Evolutionary conservation across 2,888 invertebrate genomes (phyloP).

Genomic region (Holacanthella duospinosa): DNA sequence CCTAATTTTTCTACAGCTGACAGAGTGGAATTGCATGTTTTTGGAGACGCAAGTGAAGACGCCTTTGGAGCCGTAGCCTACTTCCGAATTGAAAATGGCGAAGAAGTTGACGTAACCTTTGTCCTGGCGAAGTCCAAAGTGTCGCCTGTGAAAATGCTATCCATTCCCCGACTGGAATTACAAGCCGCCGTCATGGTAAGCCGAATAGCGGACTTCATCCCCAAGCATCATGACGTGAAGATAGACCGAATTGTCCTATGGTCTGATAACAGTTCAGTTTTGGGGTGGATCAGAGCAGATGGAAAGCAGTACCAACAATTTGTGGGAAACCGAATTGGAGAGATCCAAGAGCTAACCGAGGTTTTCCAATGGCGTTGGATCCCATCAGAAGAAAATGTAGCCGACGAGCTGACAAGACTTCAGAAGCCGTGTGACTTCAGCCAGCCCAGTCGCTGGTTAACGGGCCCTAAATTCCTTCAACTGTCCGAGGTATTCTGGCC

Average conservation of each 20-base stretch:
- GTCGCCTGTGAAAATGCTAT: not conserved
- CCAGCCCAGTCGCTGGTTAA: constrained; percentile 21
- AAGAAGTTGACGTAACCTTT: not conserved
- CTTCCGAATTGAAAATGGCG: not conserved
- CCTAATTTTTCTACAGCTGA: not conserved
- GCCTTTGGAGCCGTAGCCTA: constrained; percentile 1
- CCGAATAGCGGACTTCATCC: not conserved
- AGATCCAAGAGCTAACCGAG: constrained; percentile 17
- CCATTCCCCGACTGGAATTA: constrained; percentile 7
- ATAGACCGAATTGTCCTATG: not conserved
- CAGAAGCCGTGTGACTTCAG: not conserved
- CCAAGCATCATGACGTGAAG: not conserved
- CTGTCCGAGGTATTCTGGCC: not conserved
- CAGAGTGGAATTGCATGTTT: not conserved
- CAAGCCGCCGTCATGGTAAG: constrained; percentile 7
- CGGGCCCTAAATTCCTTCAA: constrained; percentile 27
- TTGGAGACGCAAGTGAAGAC: not conserved
- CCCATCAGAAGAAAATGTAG: constrained; percentile 25
- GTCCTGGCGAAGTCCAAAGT: not conserved
- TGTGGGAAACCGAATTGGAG: constrained; percentile 21
- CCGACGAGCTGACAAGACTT: constrained; percentile 30
- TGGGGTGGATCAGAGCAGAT: constrained; percentile 27
- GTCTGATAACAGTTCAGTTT: constrained; percentile 8
- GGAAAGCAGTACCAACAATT: constrained; percentile 20
- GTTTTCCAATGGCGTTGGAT: constrained; percentile 26